phyloP scores from a whole-genome alignment of 2,113 vertebrate species.

The Agapornis roseicollis region DNA sequence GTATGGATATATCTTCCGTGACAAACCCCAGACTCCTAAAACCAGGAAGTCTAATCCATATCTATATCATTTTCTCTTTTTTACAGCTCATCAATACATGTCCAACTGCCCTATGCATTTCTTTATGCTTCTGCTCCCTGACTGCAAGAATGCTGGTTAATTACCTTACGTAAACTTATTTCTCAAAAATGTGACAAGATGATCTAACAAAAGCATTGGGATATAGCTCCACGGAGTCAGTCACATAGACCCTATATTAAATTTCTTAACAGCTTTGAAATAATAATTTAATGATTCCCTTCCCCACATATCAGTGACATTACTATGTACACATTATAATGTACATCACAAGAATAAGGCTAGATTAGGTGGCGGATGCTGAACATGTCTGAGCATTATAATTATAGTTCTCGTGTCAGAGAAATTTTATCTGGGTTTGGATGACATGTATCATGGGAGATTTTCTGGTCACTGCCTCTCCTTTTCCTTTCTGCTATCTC shows the following conservation, averaged over 20 bases:
- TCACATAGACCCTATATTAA: fast-evolving
- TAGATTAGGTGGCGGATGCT: background rate
- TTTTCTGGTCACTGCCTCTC: slow-evolving; percentile 21
- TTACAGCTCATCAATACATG: fast-evolving
- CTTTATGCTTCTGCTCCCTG: background rate
- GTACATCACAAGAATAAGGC: background rate
- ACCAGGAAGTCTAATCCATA: background rate
- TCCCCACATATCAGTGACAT: background rate
- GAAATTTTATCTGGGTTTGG: slow-evolving; percentile 12
- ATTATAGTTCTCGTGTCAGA: background rate
- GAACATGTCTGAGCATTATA: background rate
- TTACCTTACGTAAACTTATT: background rate
- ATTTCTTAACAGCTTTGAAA: background rate
- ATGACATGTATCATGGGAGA: slow-evolving; percentile 3
- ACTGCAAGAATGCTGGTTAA: fast-evolving
- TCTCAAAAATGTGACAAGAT: background rate
- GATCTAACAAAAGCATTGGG: fast-evolving
- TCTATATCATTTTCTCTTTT: background rate
- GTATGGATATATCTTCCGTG: background rate
- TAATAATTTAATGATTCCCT: background rate
- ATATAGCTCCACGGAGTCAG: background rate
- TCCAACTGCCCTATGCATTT: background rate
- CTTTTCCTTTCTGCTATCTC: slow-evolving; percentile 54
- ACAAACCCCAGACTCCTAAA: background rate
- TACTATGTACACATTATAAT: background rate